A percentile compares a stretch with the other conserved stretches of the same genome.
Conservation (phyloP, 2,797 vertebrate genomes). For the Muscicapa comitata region DNA sequence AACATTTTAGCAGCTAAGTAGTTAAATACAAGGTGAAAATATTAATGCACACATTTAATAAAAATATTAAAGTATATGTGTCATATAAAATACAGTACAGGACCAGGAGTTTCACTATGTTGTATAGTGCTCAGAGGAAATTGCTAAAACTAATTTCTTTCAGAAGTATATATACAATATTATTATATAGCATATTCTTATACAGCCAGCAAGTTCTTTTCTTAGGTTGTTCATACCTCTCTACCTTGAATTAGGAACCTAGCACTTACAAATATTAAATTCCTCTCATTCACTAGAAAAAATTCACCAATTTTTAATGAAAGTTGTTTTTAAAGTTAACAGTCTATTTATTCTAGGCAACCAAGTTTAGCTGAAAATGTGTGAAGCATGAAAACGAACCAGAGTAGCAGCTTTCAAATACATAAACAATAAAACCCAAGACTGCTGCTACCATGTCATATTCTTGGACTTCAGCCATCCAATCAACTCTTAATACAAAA, state of each 20-base stretch:
- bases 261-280: slow-evolving; percentile 72
- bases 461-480: slow-evolving; percentile 71
- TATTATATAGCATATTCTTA: slow-evolving; percentile 79
- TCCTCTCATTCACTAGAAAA: slow-evolving; percentile 60
- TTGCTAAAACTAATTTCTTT: slow-evolving; percentile 81
- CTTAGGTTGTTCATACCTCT: slow-evolving; percentile 83
- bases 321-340: slow-evolving; percentile 71
- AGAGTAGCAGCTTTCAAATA: slow-evolving; percentile 87
- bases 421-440: slow-evolving; percentile 75
- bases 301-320: background rate
- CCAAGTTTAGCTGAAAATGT: slow-evolving; percentile 66
- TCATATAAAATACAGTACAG: slow-evolving; percentile 95
- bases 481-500: slow-evolving; percentile 89
- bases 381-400: slow-evolving; percentile 62
- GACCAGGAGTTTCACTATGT: slow-evolving; percentile 85
- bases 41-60: slow-evolving; percentile 79
- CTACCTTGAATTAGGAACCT: slow-evolving; percentile 78
- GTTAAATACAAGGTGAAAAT: slow-evolving; percentile 86
- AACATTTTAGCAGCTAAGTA: slow-evolving; percentile 89
- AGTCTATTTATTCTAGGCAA: slow-evolving; percentile 76
- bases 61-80: slow-evolving; percentile 84
- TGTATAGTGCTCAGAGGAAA: slow-evolving; percentile 85
- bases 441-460: slow-evolving; percentile 78
- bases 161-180: slow-evolving; percentile 78
- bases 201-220: slow-evolving; percentile 95